Percentiles rank a stretch among this genome's conserved stretches.
These are phyloP conservation scores for Crematogaster levior DNA, from an alignment of 2,888 invertebrate genomes.

Conservation along the genomic window DNA sequence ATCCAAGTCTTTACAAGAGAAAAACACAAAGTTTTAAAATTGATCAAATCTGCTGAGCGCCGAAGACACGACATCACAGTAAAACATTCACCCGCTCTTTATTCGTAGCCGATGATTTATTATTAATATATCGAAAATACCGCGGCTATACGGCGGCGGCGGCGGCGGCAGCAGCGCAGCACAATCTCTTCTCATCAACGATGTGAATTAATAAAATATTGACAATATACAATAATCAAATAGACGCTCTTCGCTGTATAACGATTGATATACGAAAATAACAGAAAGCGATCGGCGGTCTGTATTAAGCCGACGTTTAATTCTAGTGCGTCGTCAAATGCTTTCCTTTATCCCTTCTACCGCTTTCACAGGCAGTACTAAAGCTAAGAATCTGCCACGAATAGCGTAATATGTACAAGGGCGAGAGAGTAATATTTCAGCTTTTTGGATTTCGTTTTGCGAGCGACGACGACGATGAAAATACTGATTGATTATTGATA, in stretches of 20 bases:
- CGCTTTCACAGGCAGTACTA: constrained; percentile 47
- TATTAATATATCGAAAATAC: constrained; percentile 65
- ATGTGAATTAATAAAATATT: constrained; percentile 79
- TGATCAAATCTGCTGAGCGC: constrained; percentile 45
- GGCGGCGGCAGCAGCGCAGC: constrained; percentile 2
- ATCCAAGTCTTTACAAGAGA: neutral
- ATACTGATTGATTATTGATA: constrained; percentile 73
- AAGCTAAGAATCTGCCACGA: constrained; percentile 40
- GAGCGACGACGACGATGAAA: constrained; percentile 48
- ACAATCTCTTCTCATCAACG: constrained; percentile 66
- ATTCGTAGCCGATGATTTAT: constrained; percentile 50
- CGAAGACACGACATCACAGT: constrained; percentile 59
- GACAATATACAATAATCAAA: constrained; percentile 76
- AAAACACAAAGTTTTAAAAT: constrained; percentile 28
- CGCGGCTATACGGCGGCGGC: constrained; percentile 34
- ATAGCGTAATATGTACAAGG: constrained; percentile 45
- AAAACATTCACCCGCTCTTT: constrained; percentile 55
- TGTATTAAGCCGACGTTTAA: constrained; percentile 65
- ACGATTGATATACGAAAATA: constrained; percentile 77
- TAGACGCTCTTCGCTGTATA: constrained; percentile 70
- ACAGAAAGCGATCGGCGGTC: constrained; percentile 71
- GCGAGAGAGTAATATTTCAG: constrained; percentile 36
- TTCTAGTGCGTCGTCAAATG: constrained; percentile 54
- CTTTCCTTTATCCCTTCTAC: constrained; percentile 12
- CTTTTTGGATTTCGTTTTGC: constrained; percentile 29